Percentiles rank a stretch among this genome's conserved stretches.
Conservation (phyloP, 1,140 invertebrate genomes). For the Drosophila teissieri region DNA sequence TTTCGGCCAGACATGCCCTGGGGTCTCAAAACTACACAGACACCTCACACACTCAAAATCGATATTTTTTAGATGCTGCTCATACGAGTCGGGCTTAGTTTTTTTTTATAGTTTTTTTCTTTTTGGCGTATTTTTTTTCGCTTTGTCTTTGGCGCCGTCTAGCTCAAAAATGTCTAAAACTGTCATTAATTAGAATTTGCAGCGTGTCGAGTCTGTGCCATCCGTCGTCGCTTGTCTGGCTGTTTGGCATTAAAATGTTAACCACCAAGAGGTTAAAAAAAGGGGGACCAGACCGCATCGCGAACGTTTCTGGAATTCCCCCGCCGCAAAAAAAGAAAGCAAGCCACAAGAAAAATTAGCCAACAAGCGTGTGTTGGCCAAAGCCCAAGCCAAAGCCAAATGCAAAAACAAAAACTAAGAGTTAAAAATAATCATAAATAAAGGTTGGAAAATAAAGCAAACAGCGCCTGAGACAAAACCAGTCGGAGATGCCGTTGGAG, state of each 20-base stretch:
- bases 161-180: slow-evolving; percentile 58
- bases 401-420: slow-evolving; percentile 1
- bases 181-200: slow-evolving; percentile 69
- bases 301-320: slow-evolving; percentile 69
- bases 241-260: slow-evolving; percentile 49
- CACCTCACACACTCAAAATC: slow-evolving; percentile 1
- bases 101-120: slow-evolving; percentile 5
- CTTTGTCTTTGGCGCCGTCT: slow-evolving; percentile 65
- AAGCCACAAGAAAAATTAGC: slow-evolving; percentile 49
- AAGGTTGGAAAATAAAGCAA: slow-evolving; percentile 50
- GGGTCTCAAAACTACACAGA: slow-evolving; percentile 25
- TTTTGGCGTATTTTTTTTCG: slow-evolving; percentile 15
- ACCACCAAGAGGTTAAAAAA: slow-evolving; percentile 19
- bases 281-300: slow-evolving; percentile 27
- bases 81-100: slow-evolving; percentile 14
- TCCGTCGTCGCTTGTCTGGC: slow-evolving; percentile 51
- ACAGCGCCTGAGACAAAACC: slow-evolving; percentile 44
- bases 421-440: slow-evolving; percentile 56
- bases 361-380: slow-evolving; percentile 59
- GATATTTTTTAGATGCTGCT: slow-evolving; percentile 29
- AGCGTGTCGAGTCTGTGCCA: slow-evolving; percentile 48
- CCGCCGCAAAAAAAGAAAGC: slow-evolving; percentile 58
- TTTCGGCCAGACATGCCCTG: slow-evolving; percentile 36
- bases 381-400: slow-evolving; percentile 26
- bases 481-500: slow-evolving; percentile 30